Evolutionary conservation across 1,140 invertebrate genomes (phyloP).

Genomic region (Nasonia longicornis): DNA sequence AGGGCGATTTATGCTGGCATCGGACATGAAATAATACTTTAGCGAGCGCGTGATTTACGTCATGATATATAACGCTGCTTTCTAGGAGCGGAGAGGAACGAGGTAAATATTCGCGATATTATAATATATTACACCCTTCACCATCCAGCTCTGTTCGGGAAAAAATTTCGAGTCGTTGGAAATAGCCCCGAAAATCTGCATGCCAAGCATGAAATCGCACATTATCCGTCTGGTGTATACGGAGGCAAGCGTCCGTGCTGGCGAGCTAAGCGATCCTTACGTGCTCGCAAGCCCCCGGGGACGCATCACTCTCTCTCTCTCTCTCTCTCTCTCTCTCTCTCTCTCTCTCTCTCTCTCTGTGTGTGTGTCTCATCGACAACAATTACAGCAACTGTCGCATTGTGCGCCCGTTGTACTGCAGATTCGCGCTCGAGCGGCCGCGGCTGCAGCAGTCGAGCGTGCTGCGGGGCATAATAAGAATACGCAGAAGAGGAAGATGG

Average conservation of each 20-base stretch:
- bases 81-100: not conserved
- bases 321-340: too few relatives aligned
- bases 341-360: too few relatives aligned
- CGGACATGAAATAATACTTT: not conserved
- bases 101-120: not conserved
- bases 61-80: not conserved
- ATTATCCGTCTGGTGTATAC: too few relatives aligned
- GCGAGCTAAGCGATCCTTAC: not conserved
- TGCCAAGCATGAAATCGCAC: not conserved
- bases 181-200: not conserved
- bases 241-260: too few relatives aligned
- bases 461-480: not conserved
- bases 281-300: not conserved
- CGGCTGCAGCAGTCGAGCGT: not conserved
- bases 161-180: too few relatives aligned
- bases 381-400: not conserved
- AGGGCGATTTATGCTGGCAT: not conserved
- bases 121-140: too few relatives aligned
- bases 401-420: not conserved
- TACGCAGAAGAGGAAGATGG: not conserved
- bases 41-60: not conserved
- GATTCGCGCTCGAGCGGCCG: not conserved
- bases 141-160: too few relatives aligned
- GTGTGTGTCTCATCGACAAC: not conserved
- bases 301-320: too few relatives aligned